Conservation (phyloP, 2,888 invertebrate genomes). For the Chalcosyrphus nemorum region DNA sequence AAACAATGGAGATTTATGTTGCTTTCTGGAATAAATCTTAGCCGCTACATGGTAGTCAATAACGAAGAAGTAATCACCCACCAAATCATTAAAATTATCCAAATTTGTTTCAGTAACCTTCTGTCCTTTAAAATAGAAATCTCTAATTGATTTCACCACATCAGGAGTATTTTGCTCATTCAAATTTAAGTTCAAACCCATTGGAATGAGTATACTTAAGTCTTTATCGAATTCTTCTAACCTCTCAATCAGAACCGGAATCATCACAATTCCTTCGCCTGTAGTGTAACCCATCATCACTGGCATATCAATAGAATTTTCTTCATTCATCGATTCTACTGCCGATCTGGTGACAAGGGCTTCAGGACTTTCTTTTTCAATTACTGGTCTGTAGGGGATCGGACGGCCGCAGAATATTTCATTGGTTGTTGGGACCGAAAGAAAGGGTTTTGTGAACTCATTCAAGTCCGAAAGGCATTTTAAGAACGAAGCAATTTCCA, state of each 20-base stretch:
- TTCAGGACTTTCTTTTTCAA: constrained; percentile 61
- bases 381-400: constrained; percentile 66
- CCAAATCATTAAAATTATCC: constrained; percentile 81
- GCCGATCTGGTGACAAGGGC: constrained; percentile 76
- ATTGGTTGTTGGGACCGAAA: constrained; percentile 24
- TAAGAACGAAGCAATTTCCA: constrained; percentile 67
- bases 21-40: constrained; percentile 64
- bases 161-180: constrained; percentile 38
- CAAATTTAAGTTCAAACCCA: constrained; percentile 33
- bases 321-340: constrained; percentile 80
- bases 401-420: constrained; percentile 48
- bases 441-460: constrained; percentile 50
- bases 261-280: constrained; percentile 82
- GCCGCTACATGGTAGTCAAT: constrained; percentile 37
- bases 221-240: constrained; percentile 63
- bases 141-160: constrained; percentile 59
- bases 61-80: constrained; percentile 80
- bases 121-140: constrained; percentile 81
- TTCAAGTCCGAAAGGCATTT: constrained; percentile 46
- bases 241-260: constrained; percentile 19
- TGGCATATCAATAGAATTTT: constrained; percentile 82
- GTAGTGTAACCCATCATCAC: constrained; percentile 82
- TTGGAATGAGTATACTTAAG: constrained; percentile 67
- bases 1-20: constrained; percentile 81
- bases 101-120: constrained; percentile 81